Percentiles rank a stretch among this genome's conserved stretches.
Evolutionary conservation across 2,888 invertebrate species (phyloP).

Genomic region (Tupiocoris notatus): DNA sequence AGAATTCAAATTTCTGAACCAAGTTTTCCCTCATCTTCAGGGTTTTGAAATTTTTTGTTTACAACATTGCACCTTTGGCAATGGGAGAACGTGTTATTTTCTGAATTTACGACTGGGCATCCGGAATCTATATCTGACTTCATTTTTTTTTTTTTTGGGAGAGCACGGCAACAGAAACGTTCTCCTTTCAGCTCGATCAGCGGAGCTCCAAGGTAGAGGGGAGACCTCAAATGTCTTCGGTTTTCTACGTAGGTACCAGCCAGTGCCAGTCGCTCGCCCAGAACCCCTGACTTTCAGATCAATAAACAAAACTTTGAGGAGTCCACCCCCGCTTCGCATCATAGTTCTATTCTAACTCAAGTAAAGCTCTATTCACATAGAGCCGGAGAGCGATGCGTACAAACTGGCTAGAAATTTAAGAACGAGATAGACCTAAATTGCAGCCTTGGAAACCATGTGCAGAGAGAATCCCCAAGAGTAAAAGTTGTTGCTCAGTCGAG

Average conservation of each 20-base stretch:
- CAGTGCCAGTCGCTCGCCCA: slow-evolving; percentile 19
- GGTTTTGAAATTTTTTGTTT: no score
- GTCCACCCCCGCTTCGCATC: slow-evolving; percentile 6
- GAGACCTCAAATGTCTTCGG: not conserved
- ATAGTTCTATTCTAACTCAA: not conserved
- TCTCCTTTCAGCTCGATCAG: slow-evolving; percentile 1
- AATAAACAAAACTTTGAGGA: slow-evolving; percentile 35
- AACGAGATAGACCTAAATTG: no score
- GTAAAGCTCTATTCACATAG: not conserved
- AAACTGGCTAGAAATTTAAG: not conserved
- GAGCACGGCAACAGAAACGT: not conserved
- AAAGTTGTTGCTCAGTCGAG: no score
- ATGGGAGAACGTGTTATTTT: no score
- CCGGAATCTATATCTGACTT: no score
- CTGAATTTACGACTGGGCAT: no score
- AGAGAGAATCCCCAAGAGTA: no score
- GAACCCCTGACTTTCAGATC: slow-evolving; percentile 15
- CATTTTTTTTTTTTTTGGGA: no score
- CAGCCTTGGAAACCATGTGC: no score
- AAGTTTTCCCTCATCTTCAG: no score
- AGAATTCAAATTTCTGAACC: no score
- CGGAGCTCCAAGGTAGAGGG: not conserved
- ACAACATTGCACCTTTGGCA: no score
- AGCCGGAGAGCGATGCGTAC: not conserved
- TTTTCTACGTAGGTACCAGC: slow-evolving; percentile 22